Evolutionary conservation across 2,113 vertebrate species (phyloP), one percentile per base, ranked within the genome.

Genomic region (Heloderma charlesbogerti): DNA sequence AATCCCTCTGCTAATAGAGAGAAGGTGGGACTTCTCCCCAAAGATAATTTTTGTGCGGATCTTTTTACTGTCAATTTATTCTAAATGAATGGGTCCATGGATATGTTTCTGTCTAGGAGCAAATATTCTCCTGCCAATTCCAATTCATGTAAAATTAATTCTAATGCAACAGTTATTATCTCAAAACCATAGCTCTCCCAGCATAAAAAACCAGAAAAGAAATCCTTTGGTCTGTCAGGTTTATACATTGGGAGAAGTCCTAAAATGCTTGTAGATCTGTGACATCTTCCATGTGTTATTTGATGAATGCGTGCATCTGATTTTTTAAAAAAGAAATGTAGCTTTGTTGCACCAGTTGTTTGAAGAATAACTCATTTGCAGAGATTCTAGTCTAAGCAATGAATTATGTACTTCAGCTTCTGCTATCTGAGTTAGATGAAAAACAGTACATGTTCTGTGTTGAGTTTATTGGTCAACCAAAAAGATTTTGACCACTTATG

Each of bases 151-250:
- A 83, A 92, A 94, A 78, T 96, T 95, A 94, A 94, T 95, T 95
- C 60, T 93, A 93, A 92, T 95, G 78, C 51, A 95, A 90, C 67
- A 91, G 94, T 93, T 96, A 96, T 96, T 95, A 96, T 92, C 94
- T 94, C 87, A 88, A 94, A 96, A 89, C 87, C 88, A 92, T 88
- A 87, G 25, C 94, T 95, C 90, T 95, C 31, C 63, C 80, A 92
- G 92, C 92, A 94, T 92, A 15, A 25, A 75, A 67, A 81, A 6
- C 29, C 43, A 51, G 67, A 94, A 89, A 75, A 88, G 87, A 84
- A 57, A 2, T 75, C 89, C 92, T 94, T 94, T 95, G 29, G 75
- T 93, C 92, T 95, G 94, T 95, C 94, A 93, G 83, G 80, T 93
- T 94, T 85, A 48, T 91, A 31, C 48, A 84, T 85, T 37, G 83